A percentile compares a stretch with the other conserved stretches of the same genome.
Evolutionary conservation across 2,113 vertebrate species (phyloP).

Genomic region (Scomber japonicus): DNA sequence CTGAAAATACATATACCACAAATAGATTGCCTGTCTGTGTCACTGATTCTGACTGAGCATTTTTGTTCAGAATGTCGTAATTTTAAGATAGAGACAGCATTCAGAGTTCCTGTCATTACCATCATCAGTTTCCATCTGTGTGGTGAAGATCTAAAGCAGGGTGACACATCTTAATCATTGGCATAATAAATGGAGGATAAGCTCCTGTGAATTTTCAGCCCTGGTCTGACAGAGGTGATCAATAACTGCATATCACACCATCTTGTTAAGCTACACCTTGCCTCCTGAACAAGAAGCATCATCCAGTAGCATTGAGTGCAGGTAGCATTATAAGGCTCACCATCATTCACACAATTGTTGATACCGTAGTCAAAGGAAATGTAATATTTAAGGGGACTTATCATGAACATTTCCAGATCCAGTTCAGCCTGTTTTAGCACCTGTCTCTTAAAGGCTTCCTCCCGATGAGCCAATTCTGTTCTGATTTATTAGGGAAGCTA

Average conservation of each 20-base stretch:
- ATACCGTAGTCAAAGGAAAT: not conserved
- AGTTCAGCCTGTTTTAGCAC: too few relatives aligned
- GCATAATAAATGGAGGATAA: conserved; percentile 67
- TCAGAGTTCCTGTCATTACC: conserved; percentile 36
- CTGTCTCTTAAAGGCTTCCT: too few relatives aligned
- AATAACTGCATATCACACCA: conserved; percentile 61
- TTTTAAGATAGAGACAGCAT: conserved; percentile 24
- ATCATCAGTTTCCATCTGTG: conserved; percentile 53
- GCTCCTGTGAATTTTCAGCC: conserved; percentile 52
- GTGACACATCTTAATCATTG: conserved; percentile 65
- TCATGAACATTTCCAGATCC: too few relatives aligned
- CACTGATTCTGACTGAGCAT: conserved; percentile 17
- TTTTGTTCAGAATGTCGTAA: conserved; percentile 29
- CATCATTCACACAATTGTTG: conserved; percentile 7
- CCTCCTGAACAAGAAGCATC: conserved; percentile 13
- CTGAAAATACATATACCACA: conserved; percentile 51
- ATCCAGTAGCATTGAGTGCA: conserved; percentile 22
- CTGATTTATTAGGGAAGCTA: too few relatives aligned
- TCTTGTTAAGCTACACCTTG: conserved; percentile 47
- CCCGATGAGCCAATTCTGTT: too few relatives aligned
- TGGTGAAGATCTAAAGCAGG: conserved; percentile 30
- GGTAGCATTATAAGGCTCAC: not conserved
- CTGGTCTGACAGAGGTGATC: conserved; percentile 73
- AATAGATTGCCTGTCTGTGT: conserved; percentile 37
- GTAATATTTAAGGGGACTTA: not conserved